Evolutionary conservation across 2,888 invertebrate species (phyloP).

Genomic region (Lasioglossum morio): DNA sequence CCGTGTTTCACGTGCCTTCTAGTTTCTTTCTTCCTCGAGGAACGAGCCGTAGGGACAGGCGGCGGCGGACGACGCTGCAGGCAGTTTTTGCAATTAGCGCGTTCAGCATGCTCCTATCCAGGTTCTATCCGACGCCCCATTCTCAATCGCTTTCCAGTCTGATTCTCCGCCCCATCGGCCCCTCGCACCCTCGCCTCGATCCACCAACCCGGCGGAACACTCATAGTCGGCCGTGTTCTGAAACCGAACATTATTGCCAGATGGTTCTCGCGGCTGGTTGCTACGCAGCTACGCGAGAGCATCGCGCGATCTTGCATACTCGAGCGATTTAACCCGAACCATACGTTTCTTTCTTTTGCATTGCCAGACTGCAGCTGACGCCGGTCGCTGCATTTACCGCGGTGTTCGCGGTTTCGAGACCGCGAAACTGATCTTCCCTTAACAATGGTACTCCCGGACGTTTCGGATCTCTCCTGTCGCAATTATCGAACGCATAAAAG

Average conservation of each 20-base stretch:
- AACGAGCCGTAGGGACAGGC: conserved; percentile 33
- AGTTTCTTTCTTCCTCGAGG: conserved; percentile 31
- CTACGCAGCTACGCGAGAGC: conserved; percentile 37
- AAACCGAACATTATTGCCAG: conserved; percentile 53
- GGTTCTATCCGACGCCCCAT: conserved; percentile 18
- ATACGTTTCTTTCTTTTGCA: background rate
- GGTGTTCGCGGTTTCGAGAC: background rate
- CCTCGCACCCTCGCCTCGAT: background rate
- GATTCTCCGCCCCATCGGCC: background rate
- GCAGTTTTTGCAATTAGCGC: conserved; percentile 76
- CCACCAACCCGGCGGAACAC: conserved; percentile 23
- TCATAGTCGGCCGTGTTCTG: conserved; percentile 40
- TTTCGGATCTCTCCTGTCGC: background rate
- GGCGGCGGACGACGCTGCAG: conserved; percentile 47
- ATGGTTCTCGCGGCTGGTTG: conserved; percentile 36
- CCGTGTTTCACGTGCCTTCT: conserved; percentile 29
- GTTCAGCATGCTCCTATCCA: conserved; percentile 56
- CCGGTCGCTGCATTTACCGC: conserved; percentile 10
- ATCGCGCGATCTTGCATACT: conserved; percentile 21
- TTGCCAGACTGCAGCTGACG: conserved; percentile 23
- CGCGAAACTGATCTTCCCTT: background rate
- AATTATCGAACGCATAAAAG: background rate
- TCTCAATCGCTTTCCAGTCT: conserved; percentile 44
- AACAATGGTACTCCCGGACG: background rate
- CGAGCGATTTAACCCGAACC: conserved; percentile 27